phyloP scores from a whole-genome alignment of 2,113 vertebrate species.

The Ochotona curzoniae region DNA sequence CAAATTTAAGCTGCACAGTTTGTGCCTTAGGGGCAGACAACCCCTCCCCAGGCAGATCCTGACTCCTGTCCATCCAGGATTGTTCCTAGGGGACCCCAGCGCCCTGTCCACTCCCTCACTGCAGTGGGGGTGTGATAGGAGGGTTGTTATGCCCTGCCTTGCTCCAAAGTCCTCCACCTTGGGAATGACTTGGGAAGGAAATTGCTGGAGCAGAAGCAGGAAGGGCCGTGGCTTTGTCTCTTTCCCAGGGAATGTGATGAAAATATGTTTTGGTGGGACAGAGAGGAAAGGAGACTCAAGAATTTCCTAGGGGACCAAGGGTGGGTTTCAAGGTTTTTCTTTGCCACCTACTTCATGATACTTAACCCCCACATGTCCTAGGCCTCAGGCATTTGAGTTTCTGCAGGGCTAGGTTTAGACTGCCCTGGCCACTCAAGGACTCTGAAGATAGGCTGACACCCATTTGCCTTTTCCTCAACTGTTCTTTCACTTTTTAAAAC shows the following conservation, averaged over 20 bases:
- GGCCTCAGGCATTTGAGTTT: background rate
- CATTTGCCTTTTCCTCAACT: background rate
- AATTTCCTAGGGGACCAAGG: conserved; percentile 14
- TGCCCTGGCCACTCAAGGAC: background rate
- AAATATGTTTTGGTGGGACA: conserved; percentile 21
- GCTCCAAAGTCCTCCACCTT: background rate
- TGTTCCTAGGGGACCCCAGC: background rate
- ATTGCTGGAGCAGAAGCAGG: conserved; percentile 21
- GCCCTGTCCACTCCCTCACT: background rate
- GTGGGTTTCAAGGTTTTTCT: background rate
- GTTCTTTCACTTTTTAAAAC: conserved; percentile 16
- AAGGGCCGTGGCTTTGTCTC: conserved; percentile 40
- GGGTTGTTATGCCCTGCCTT: background rate
- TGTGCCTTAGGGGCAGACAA: background rate
- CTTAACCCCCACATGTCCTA: background rate
- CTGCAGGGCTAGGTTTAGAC: background rate
- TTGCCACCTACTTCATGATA: background rate
- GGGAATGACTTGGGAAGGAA: conserved; percentile 53
- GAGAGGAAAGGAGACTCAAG: conserved; percentile 18
- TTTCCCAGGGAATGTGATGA: conserved; percentile 47
- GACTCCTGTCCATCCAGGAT: background rate
- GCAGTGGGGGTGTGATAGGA: background rate
- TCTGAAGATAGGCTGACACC: background rate
- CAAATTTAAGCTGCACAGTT: conserved; percentile 36
- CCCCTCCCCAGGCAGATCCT: background rate